These are phyloP conservation scores for Luehdorfia chinensis DNA, from an alignment of 1,140 invertebrate genomes.

Conservation along the genomic window DNA sequence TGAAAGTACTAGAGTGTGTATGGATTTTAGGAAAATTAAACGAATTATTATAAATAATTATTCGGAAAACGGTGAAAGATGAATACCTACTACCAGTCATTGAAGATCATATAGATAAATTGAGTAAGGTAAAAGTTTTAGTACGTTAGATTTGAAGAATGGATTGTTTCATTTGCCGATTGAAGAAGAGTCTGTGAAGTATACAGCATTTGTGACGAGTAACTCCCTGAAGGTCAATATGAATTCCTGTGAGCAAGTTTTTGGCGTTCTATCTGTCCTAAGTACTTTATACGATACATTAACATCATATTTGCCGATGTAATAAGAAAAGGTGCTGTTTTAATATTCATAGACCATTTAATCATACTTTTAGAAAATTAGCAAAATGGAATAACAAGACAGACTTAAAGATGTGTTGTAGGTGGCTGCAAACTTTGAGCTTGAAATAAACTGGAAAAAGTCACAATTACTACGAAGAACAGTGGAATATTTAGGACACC, in stretches of 20 bases:
- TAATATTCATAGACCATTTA: slow-evolving; percentile 23
- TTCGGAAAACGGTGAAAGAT: too few relatives aligned
- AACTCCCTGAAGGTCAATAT: slow-evolving; percentile 19
- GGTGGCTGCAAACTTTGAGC: slow-evolving; percentile 35
- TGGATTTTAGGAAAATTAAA: too few relatives aligned
- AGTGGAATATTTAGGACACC: background rate
- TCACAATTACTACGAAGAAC: slow-evolving; percentile 41
- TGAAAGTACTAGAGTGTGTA: slow-evolving; percentile 52
- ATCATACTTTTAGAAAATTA: slow-evolving; percentile 21
- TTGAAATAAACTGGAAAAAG: slow-evolving; percentile 45
- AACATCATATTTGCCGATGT: slow-evolving; percentile 20
- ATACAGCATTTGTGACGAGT: slow-evolving; percentile 20
- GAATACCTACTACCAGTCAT: too few relatives aligned
- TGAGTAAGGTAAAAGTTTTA: too few relatives aligned
- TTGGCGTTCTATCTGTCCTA: slow-evolving; percentile 19
- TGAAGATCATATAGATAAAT: too few relatives aligned
- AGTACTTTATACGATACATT: slow-evolving; percentile 18
- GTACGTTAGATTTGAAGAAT: too few relatives aligned
- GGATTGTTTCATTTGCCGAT: background rate
- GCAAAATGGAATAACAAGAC: slow-evolving; percentile 20
- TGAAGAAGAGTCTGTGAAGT: slow-evolving; percentile 22
- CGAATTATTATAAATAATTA: too few relatives aligned
- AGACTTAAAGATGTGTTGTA: slow-evolving; percentile 32
- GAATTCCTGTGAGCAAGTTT: slow-evolving; percentile 22
- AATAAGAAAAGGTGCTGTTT: slow-evolving; percentile 9